Evolutionary conservation across 37 sponge, comb jelly and placozoan genomes (phyloP).

Genomic region (Bolinopsis microptera): DNA sequence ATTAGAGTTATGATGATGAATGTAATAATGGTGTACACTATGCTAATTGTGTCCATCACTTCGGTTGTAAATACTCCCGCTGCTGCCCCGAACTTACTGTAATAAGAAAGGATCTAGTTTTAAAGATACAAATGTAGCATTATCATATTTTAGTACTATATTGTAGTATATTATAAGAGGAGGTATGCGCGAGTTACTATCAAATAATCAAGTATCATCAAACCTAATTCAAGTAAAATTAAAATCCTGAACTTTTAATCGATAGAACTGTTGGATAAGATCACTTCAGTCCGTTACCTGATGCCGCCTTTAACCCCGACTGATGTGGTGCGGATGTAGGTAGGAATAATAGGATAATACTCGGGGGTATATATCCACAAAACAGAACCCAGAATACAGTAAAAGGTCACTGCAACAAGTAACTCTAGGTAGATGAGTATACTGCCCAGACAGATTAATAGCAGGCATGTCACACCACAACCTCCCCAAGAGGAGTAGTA

Average conservation of each 20-base stretch:
- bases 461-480: background rate
- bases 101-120: too few species aligned
- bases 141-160: too few species aligned
- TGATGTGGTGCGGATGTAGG: background rate
- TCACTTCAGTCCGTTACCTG: too few species aligned
- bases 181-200: too few species aligned
- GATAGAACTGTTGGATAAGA: too few species aligned
- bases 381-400: background rate
- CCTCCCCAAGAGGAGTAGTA: background rate
- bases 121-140: too few species aligned
- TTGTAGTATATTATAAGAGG: too few species aligned
- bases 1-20: background rate
- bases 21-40: background rate
- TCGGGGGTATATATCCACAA: slow-evolving; percentile 17
- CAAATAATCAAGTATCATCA: too few species aligned
- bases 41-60: background rate
- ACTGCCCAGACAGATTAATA: background rate
- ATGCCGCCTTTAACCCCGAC: background rate
- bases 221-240: too few species aligned
- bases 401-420: background rate
- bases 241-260: too few species aligned
- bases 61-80: background rate
- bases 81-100: slow-evolving; percentile 3
- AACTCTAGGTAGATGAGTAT: background rate
- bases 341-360: slow-evolving; percentile 53